Evolutionary conservation across 2,797 vertebrate genomes (phyloP).

Genomic region (Euphonia xanthogaster): DNA sequence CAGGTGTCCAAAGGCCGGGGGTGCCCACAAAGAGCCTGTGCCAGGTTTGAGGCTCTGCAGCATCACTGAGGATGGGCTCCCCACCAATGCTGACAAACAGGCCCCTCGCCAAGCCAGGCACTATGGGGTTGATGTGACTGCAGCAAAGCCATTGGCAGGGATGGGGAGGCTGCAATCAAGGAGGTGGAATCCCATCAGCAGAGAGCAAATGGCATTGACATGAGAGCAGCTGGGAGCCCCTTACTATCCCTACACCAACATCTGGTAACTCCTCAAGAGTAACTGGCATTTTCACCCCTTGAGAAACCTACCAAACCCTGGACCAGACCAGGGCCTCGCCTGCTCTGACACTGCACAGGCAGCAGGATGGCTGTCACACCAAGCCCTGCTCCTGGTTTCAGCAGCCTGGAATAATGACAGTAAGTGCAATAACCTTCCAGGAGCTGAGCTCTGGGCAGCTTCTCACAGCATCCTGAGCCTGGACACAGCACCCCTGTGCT

Average conservation of each 20-base stretch:
- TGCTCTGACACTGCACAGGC: neutral
- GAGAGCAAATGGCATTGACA: neutral
- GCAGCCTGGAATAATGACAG: neutral
- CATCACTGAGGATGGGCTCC: neutral
- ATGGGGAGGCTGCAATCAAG: neutral
- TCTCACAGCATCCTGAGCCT: neutral
- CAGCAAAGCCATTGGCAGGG: neutral
- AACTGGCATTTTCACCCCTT: neutral
- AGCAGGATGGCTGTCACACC: neutral
- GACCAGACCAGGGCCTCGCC: neutral
- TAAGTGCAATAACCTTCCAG: neutral
- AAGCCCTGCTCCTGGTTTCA: neutral
- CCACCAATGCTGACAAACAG: neutral
- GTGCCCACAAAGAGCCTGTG: neutral
- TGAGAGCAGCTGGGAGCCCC: neutral
- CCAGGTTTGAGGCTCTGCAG: neutral
- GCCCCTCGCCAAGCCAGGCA: neutral
- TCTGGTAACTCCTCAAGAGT: neutral
- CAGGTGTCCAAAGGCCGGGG: rapidly evolving
- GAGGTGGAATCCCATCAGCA: neutral
- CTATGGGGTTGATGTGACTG: neutral
- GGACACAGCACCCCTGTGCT: neutral
- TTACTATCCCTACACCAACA: neutral
- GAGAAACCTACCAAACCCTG: neutral
- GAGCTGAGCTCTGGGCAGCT: neutral